Evolutionary conservation across 1,140 invertebrate species (phyloP).

Genomic region (Antheraea mylitta): DNA sequence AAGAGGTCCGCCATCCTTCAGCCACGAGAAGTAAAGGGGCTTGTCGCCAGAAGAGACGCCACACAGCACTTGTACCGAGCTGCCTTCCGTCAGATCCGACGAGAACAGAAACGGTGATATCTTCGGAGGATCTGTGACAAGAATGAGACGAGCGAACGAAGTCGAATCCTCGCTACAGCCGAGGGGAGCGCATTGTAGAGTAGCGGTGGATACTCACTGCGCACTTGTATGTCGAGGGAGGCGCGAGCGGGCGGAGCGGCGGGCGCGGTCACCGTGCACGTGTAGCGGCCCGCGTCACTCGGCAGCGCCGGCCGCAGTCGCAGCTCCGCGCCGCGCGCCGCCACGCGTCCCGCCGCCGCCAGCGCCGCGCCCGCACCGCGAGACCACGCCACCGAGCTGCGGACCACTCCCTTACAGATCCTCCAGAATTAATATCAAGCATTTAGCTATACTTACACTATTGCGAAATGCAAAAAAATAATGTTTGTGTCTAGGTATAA

Average conservation of each 20-base stretch:
- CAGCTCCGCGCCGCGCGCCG: slow-evolving; percentile 80
- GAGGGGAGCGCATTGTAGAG: neutral
- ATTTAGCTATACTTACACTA: too few relatives aligned
- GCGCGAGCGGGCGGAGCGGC: slow-evolving; percentile 85
- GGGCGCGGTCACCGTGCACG: slow-evolving; percentile 87
- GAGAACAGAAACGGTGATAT: slow-evolving; percentile 91
- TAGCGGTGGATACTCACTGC: slow-evolving; percentile 80
- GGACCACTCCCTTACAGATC: too few relatives aligned
- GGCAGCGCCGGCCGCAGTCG: slow-evolving; percentile 84
- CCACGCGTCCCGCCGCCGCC: slow-evolving; percentile 38
- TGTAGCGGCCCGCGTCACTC: slow-evolving; percentile 86
- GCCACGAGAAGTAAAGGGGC: slow-evolving; percentile 89
- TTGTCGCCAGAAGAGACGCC: slow-evolving; percentile 91
- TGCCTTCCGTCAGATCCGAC: slow-evolving; percentile 89
- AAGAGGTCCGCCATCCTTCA: slow-evolving; percentile 86
- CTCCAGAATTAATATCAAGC: too few relatives aligned
- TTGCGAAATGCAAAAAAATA: too few relatives aligned
- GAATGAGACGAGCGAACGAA: neutral
- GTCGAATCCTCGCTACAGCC: neutral
- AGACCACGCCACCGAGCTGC: slow-evolving; percentile 48
- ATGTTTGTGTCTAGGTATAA: too few relatives aligned
- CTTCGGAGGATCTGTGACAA: slow-evolving; percentile 82
- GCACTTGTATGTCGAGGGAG: slow-evolving; percentile 85
- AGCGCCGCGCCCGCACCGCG: slow-evolving; percentile 38
- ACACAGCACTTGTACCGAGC: slow-evolving; percentile 89